Evolutionary conservation across 2,797 vertebrate genomes (phyloP).

Genomic region (Hippoglossus hippoglossus): DNA sequence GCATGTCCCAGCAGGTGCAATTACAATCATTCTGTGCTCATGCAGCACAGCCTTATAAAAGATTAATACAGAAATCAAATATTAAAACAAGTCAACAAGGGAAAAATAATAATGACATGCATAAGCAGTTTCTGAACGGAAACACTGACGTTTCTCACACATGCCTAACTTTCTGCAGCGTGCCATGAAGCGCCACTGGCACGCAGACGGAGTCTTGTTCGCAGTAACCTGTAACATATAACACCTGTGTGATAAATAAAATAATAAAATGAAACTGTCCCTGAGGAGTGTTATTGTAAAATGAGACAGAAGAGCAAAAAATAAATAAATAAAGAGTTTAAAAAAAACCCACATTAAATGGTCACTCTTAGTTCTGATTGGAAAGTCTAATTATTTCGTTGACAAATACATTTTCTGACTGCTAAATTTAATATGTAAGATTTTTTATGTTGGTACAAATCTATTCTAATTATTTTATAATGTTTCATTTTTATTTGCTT

Average conservation of each 20-base stretch:
- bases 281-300: constrained; percentile 41
- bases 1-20: constrained; percentile 71
- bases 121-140: constrained; percentile 57
- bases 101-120: constrained; percentile 63
- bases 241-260: constrained; percentile 49
- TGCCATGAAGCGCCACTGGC: constrained; percentile 54
- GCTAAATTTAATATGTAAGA: not conserved
- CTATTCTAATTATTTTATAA: not conserved
- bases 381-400: not conserved
- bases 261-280: not conserved
- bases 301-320: constrained; percentile 16
- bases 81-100: constrained; percentile 77
- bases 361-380: not conserved
- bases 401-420: constrained; percentile 2
- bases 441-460: not conserved
- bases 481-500: no score
- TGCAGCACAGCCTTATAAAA: constrained; percentile 69
- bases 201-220: constrained; percentile 53
- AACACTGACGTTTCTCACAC: constrained; percentile 63
- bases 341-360: not conserved
- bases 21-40: constrained; percentile 67
- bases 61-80: constrained; percentile 79
- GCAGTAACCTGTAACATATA: constrained; percentile 59
- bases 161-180: constrained; percentile 55
- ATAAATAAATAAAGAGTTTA: not conserved